Evolutionary conservation across 2,888 invertebrate genomes (phyloP).

Genomic region (Heliconius sara): DNA sequence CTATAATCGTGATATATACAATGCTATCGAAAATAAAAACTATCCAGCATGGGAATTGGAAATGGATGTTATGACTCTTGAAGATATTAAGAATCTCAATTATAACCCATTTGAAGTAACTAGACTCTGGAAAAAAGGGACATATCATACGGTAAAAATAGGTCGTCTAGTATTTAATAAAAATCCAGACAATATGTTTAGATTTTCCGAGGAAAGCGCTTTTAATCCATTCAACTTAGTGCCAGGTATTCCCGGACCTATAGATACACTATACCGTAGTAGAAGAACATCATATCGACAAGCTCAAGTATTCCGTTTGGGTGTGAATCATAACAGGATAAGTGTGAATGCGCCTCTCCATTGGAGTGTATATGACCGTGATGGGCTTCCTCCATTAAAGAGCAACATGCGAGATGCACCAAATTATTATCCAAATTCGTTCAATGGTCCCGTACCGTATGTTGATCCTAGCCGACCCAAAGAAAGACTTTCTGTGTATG

Average conservation of each 20-base stretch:
- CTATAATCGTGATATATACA: conserved; percentile 91
- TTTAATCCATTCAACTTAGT: conserved; percentile 68
- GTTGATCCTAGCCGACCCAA: conserved; percentile 69
- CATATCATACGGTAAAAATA: conserved; percentile 61
- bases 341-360: conserved; percentile 64
- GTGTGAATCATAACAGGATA: conserved; percentile 64
- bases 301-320: conserved; percentile 66
- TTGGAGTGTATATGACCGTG: conserved; percentile 60
- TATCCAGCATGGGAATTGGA: conserved; percentile 68
- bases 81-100: conserved; percentile 57
- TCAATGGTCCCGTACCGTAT: conserved; percentile 90
- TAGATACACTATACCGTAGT: conserved; percentile 61
- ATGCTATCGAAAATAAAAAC: conserved; percentile 89
- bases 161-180: conserved; percentile 61
- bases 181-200: conserved; percentile 62
- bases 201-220: conserved; percentile 58
- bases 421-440: conserved; percentile 97
- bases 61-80: conserved; percentile 61
- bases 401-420: conserved; percentile 94
- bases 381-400: conserved; percentile 86
- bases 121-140: conserved; percentile 66
- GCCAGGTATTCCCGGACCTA: conserved; percentile 69
- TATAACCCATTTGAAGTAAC: conserved; percentile 69
- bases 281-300: conserved; percentile 63
- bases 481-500: conserved; percentile 52